phyloP scores from a whole-genome alignment of 1,140 invertebrate species.

The Augochlora pura region DNA sequence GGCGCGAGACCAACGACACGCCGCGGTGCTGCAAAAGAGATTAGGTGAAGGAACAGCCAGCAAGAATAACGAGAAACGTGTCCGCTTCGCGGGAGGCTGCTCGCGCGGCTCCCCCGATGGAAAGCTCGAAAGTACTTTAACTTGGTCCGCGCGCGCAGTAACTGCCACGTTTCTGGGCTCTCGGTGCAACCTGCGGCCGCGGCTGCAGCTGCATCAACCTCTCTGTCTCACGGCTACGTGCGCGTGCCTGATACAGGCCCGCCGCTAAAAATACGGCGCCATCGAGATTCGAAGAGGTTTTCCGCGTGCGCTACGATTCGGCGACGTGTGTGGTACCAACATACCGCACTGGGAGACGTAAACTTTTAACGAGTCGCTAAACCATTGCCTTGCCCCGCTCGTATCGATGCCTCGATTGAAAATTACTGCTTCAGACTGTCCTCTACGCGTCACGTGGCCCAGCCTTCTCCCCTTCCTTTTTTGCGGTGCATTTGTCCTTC shows the following conservation, averaged over 20 bases:
- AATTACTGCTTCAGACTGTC: conserved; percentile 7
- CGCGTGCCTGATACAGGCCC: not conserved
- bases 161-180: not conserved
- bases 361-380: conserved; percentile 61
- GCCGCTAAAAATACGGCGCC: not conserved
- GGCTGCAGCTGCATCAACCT: not conserved
- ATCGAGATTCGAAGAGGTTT: conserved; percentile 19
- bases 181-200: conserved; percentile 1
- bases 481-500: not conserved
- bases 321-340: not conserved
- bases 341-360: conserved; percentile 22
- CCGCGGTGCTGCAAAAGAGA: not conserved
- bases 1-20: not conserved
- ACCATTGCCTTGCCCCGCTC: not conserved
- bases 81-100: conserved; percentile 2
- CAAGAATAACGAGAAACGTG: not conserved
- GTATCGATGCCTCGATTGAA: conserved; percentile 8
- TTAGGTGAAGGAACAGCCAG: not conserved
- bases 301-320: not conserved
- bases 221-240: not conserved
- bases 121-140: conserved; percentile 43
- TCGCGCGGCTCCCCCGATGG: not conserved
- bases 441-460: not conserved
- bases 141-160: conserved; percentile 7
- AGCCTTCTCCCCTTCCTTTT: too few relatives aligned